A percentile compares a stretch with the other conserved stretches of the same genome.
phyloP scores from a whole-genome alignment of 2,888 invertebrate genomes.

The Branchellion lobata region DNA sequence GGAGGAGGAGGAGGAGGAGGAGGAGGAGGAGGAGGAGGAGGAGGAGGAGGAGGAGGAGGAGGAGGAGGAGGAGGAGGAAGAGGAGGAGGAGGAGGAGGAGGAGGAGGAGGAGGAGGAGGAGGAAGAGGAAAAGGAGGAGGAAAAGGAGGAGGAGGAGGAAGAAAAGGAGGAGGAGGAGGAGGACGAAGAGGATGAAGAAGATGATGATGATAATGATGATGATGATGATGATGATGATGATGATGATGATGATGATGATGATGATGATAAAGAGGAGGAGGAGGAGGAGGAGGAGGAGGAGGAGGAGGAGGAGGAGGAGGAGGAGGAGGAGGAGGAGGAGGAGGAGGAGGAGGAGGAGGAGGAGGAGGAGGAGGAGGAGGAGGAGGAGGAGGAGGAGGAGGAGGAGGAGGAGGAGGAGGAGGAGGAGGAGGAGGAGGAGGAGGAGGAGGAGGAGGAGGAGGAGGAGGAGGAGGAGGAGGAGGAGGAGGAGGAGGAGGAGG shows the following conservation, averaged over 20 bases:
- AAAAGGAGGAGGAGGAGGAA: background rate
- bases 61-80: background rate
- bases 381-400: background rate
- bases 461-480: background rate
- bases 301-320: conserved; percentile 33
- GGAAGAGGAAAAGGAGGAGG: background rate
- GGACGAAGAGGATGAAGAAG: too few species aligned
- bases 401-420: background rate
- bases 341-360: background rate
- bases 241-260: conserved; percentile 36
- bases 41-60: background rate
- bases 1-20: background rate
- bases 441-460: background rate
- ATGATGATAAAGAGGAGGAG: conserved; percentile 26
- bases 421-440: background rate
- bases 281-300: conserved; percentile 19
- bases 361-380: background rate
- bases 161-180: background rate
- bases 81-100: background rate
- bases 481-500: conserved; percentile 7
- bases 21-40: background rate
- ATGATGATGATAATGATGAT: conserved; percentile 31
- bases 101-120: background rate
- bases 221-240: conserved; percentile 32
- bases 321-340: conserved; percentile 24